Evolutionary conservation across 1,140 invertebrate genomes (phyloP).

Genomic region (Neodiprion virginianus): DNA sequence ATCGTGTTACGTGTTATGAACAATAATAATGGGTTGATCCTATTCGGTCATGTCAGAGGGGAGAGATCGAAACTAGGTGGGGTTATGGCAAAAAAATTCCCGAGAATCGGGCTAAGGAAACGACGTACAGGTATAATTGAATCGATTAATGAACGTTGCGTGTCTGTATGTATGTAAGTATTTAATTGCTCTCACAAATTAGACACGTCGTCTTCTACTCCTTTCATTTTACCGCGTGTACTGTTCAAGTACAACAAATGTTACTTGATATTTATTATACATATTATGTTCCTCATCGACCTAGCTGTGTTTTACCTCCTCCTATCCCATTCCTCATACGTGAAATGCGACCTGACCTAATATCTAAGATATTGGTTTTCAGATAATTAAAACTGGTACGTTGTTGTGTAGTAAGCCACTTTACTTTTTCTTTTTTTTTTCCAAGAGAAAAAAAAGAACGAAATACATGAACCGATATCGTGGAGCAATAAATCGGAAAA

Average conservation of each 20-base stretch:
- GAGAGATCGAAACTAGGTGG: too few species aligned
- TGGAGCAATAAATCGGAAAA: not conserved
- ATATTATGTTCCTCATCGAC: conserved; percentile 45
- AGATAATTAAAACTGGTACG: not conserved
- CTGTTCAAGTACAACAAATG: conserved; percentile 39
- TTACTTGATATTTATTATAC: conserved; percentile 53
- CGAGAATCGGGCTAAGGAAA: too few species aligned
- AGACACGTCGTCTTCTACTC: conserved; percentile 11
- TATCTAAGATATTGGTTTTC: not conserved
- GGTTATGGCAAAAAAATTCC: too few species aligned
- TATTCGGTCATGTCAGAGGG: too few species aligned
- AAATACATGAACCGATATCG: too few species aligned
- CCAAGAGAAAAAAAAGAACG: too few species aligned
- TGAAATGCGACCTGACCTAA: conserved; percentile 36
- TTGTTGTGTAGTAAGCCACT: not conserved
- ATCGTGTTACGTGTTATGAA: conserved; percentile 57
- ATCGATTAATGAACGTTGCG: conserved; percentile 5
- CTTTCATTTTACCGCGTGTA: conserved; percentile 4
- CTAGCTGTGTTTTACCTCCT: conserved; percentile 27
- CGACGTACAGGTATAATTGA: not conserved
- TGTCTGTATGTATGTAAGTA: not conserved
- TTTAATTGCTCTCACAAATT: conserved; percentile 18
- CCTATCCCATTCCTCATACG: conserved; percentile 13
- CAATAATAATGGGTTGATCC: conserved; percentile 41
- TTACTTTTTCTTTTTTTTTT: too few species aligned